Percentiles rank a stretch among this genome's conserved stretches.
These are phyloP conservation scores for Hydrolagus affinis DNA, from an alignment of 2,113 vertebrate species.

Conservation along the genomic window DNA sequence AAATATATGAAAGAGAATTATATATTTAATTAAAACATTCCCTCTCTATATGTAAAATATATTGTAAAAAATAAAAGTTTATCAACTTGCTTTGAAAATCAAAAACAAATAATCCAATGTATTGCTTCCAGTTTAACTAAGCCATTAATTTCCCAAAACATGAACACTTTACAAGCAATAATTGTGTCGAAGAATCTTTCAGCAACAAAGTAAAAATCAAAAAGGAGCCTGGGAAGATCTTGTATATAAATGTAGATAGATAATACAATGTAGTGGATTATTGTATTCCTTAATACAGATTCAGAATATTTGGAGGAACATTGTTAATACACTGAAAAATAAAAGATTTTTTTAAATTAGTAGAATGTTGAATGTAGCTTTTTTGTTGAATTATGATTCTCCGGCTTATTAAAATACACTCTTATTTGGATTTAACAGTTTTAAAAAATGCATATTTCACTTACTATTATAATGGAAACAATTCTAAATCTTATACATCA, in stretches of 20 bases:
- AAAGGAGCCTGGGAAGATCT: background rate
- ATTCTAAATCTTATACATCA: background rate
- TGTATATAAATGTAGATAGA: background rate
- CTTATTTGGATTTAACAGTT: conserved; percentile 2
- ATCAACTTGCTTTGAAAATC: background rate
- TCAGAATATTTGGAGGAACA: background rate
- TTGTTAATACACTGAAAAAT: background rate
- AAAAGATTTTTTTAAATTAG: background rate
- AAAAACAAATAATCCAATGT: background rate
- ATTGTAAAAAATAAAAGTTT: background rate
- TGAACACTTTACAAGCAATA: background rate
- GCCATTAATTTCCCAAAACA: background rate
- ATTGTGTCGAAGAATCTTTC: background rate
- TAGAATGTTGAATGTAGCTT: background rate
- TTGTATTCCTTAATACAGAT: too few relatives aligned
- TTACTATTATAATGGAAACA: background rate
- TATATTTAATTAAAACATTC: background rate
- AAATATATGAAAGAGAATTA: background rate
- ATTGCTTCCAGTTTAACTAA: background rate
- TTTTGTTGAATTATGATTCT: background rate
- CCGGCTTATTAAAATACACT: background rate
- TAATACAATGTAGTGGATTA: too few relatives aligned
- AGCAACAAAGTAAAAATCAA: background rate
- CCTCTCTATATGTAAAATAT: background rate
- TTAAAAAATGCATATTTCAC: background rate